Percentiles rank a stretch among this genome's conserved stretches.
These are phyloP conservation scores for Alectura lathami DNA, from an alignment of 2,113 vertebrate species.

Conservation along the genomic window DNA sequence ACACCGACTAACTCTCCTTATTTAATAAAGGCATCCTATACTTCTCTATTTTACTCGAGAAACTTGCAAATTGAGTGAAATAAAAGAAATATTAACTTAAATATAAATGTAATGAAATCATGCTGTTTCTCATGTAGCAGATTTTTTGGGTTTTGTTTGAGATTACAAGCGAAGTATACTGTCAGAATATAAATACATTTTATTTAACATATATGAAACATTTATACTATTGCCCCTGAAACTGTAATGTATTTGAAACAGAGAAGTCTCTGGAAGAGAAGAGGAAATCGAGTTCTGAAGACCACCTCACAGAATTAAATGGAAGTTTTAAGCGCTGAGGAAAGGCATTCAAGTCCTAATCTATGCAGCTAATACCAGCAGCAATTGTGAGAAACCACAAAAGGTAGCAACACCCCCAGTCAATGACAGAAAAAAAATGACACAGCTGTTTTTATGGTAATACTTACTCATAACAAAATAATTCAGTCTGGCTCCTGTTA, in stretches of 20 bases:
- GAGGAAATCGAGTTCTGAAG: not conserved
- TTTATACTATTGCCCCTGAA: not conserved
- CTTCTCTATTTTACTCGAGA: not conserved
- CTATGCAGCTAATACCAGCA: not conserved
- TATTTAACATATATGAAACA: not conserved
- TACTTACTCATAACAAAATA: not conserved
- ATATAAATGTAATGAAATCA: not conserved
- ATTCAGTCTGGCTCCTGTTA: not conserved
- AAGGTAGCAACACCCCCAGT: not conserved
- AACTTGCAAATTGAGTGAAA: not conserved
- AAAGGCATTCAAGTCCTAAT: not conserved
- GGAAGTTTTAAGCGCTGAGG: not conserved
- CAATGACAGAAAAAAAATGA: not conserved
- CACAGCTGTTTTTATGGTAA: not conserved
- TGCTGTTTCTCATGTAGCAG: not conserved
- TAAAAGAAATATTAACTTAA: not conserved
- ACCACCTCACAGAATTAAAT: not conserved
- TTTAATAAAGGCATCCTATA: not conserved
- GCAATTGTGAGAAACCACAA: not conserved
- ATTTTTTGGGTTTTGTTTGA: not conserved
- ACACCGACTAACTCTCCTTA: not conserved
- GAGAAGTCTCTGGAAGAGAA: not conserved
- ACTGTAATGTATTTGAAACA: not conserved
- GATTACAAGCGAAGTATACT: not conserved
- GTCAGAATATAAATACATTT: not conserved